Evolutionary conservation across 2,888 invertebrate genomes (phyloP).

Genomic region (Sminthurinus aureus): DNA sequence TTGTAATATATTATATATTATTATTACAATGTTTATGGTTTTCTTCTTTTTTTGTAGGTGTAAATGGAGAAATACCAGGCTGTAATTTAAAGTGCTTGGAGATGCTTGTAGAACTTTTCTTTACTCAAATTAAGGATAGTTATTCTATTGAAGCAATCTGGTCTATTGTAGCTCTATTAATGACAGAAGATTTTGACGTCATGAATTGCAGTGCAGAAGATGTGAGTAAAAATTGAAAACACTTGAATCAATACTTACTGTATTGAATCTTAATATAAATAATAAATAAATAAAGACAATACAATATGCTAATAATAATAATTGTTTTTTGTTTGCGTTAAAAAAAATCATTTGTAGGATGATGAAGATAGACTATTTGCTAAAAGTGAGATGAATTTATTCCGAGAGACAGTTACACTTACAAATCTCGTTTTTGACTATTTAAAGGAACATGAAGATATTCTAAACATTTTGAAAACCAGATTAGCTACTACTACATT

Average conservation of each 20-base stretch:
- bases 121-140: constrained; percentile 29
- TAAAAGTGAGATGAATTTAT: constrained; percentile 71
- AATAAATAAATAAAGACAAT: background rate
- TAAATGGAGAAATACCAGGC: constrained; percentile 15
- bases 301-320: background rate
- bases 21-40: too few relatives aligned
- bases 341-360: constrained; percentile 49
- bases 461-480: background rate
- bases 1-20: too few relatives aligned
- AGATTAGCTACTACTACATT: background rate
- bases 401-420: constrained; percentile 66
- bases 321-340: background rate
- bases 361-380: constrained; percentile 71
- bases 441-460: constrained; percentile 11
- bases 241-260: too few relatives aligned
- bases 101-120: constrained; percentile 41
- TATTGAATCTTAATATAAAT: background rate
- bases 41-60: too few relatives aligned
- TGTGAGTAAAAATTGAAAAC: constrained; percentile 40
- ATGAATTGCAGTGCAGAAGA: constrained; percentile 51
- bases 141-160: constrained; percentile 47
- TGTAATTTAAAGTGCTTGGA: constrained; percentile 56
- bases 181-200: constrained; percentile 53
- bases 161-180: constrained; percentile 51
- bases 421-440: constrained; percentile 47